Percentiles rank a stretch among this genome's conserved stretches.
Evolutionary conservation across 2,797 vertebrate species (phyloP).

Genomic region (Hippocampus kuda): DNA sequence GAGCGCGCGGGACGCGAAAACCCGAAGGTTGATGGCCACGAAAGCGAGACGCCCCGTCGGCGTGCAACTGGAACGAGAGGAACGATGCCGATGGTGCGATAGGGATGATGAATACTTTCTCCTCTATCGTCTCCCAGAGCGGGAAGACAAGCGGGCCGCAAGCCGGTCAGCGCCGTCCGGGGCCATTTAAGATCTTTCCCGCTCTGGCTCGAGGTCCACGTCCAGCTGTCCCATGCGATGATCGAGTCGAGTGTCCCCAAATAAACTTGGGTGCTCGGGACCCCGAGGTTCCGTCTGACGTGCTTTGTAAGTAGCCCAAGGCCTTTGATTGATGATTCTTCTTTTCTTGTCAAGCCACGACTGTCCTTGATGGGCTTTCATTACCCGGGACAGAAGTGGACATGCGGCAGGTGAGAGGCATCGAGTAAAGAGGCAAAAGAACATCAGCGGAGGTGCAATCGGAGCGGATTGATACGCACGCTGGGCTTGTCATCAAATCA

Average conservation of each 20-base stretch:
- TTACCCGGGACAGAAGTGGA: slow-evolving; percentile 44
- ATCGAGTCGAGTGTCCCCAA: slow-evolving; percentile 45
- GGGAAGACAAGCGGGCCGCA: not conserved
- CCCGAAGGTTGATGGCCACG: not conserved
- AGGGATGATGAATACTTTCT: slow-evolving; percentile 28
- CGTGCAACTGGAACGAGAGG: slow-evolving; percentile 17
- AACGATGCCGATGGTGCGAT: slow-evolving; percentile 33
- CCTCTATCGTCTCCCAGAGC: slow-evolving; percentile 13
- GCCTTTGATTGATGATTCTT: slow-evolving; percentile 67
- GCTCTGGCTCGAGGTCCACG: slow-evolving; percentile 14
- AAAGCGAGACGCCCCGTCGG: slow-evolving; percentile 4
- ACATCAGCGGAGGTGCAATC: not conserved
- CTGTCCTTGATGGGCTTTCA: slow-evolving; percentile 57
- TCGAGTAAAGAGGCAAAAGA: not conserved
- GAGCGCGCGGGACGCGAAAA: not conserved
- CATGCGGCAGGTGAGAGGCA: slow-evolving; percentile 17
- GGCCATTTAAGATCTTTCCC: slow-evolving; percentile 7
- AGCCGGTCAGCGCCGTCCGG: slow-evolving; percentile 3
- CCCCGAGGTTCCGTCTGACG: slow-evolving; percentile 54
- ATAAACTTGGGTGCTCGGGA: slow-evolving; percentile 37
- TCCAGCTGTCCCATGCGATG: slow-evolving; percentile 41
- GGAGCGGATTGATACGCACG: not conserved
- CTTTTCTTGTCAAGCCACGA: slow-evolving; percentile 69
- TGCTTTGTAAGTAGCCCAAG: slow-evolving; percentile 50
- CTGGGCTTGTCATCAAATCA: not conserved